Base-by-base conservation (phyloP, 2,888 invertebrate species). In the Leptura quadrifasciata region DNA sequence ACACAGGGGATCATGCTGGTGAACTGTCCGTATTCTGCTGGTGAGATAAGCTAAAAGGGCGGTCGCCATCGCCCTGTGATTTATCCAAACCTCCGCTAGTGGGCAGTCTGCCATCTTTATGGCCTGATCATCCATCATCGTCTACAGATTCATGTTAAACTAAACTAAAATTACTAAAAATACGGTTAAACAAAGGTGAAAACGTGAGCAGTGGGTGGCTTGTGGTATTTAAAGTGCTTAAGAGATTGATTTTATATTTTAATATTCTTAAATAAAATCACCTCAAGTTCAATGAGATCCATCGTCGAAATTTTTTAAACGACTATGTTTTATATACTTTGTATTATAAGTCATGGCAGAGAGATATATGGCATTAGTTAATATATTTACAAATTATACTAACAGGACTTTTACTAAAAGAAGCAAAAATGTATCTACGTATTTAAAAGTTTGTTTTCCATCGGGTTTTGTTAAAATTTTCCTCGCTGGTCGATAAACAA, bases 1-100 rank as follows among this genome's bases (percentile, higher is more conserved):
- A 92, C 85, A 92, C 92, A 82, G 92, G 91, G 78, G 93, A 93
- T 83, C 92, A 94, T 88, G 93, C 93, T 83, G 94, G 94, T 67
- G 95, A 95, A 90, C 91, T 94, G 82, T 94, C 94, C 85, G 94
- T 95, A 78, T 95, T 94, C 90, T 95, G 95, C 90, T 95, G 95
- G 95, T 95, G 94, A 95, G 88, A 88, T 84, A 86, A 86, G 87
- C 86, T 87, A 74, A 82, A 81, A 81, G 89, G 88, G 87, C 87
- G 88, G 77, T 83, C 86, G 24, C 77, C 80, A 71, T 85, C 87
- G 87, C 86, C 87, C 86, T 80, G 83, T 60, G 75, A 79, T 58
- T 67, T 78, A 74, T 80, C 79, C 69, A 78, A 79, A 77, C 71
- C 82, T 27, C 74, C 83, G 31, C 72, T 76, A 75, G 74, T 80